Percentiles rank a stretch among this genome's conserved stretches.
Conservation (phyloP, 2,797 vertebrate species). For the Schizopygopsis pylzovi region DNA sequence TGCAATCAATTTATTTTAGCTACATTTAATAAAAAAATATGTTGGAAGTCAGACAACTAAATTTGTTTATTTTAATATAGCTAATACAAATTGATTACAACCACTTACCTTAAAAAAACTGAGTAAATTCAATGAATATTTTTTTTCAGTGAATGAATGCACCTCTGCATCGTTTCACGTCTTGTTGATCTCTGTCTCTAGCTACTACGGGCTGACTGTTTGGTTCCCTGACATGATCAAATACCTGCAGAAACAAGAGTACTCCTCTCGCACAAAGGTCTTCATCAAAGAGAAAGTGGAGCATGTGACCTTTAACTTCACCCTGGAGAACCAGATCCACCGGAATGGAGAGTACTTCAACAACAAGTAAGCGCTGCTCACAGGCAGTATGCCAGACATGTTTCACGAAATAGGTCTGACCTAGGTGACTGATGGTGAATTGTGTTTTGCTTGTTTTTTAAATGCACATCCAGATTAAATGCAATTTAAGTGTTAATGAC, state of each 20-base stretch:
- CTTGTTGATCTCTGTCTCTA: slow-evolving; percentile 59
- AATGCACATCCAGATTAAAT: neutral
- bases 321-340: slow-evolving; percentile 96
- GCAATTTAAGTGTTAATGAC: neutral
- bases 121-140: too few relatives aligned
- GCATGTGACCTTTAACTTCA: slow-evolving; percentile 97
- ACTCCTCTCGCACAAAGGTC: slow-evolving; percentile 88
- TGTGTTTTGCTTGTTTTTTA: neutral
- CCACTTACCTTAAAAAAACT: too few relatives aligned
- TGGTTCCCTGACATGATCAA: slow-evolving; percentile 99
- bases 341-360: slow-evolving; percentile 94
- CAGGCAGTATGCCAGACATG: neutral
- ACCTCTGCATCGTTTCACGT: slow-evolving; percentile 10
- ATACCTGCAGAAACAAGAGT: slow-evolving; percentile 92
- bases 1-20: too few relatives aligned
- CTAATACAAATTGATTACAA: too few relatives aligned
- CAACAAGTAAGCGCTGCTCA: slow-evolving; percentile 85
- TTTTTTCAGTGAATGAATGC: neutral
- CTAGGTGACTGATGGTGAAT: neutral
- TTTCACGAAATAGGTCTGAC: neutral
- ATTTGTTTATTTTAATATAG: too few relatives aligned
- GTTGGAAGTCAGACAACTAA: too few relatives aligned
- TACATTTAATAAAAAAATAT: too few relatives aligned
- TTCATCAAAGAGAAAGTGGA: slow-evolving; percentile 91
- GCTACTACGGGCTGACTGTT: slow-evolving; percentile 96